Percentiles rank a stretch among this genome's conserved stretches.
phyloP scores from a whole-genome alignment of 2,113 vertebrate species.

The Coptodon bakossiorum region DNA sequence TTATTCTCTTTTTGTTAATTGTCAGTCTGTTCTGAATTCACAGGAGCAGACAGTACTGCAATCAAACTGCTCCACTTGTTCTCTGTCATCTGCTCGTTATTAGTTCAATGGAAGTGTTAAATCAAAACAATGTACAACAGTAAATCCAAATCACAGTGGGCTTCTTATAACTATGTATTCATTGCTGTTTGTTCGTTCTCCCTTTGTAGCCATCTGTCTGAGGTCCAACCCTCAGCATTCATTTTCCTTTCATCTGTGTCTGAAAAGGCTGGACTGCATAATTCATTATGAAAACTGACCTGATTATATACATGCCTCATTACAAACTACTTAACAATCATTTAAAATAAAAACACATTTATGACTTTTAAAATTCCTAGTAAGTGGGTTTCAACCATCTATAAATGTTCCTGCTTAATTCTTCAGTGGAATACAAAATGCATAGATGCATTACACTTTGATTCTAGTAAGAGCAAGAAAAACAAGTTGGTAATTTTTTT shows the following conservation, averaged over 20 bases:
- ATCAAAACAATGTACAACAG: not conserved
- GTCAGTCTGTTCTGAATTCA: not conserved
- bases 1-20: not conserved
- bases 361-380: not conserved
- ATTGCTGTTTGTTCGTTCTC: constrained; percentile 1
- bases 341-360: not conserved
- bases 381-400: not conserved
- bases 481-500: not conserved
- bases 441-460: not conserved
- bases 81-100: not conserved
- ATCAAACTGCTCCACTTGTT: not conserved
- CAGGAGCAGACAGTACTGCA: not conserved
- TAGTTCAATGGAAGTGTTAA: not conserved
- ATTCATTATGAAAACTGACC: constrained; percentile 38
- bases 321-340: not conserved
- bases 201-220: constrained; percentile 29
- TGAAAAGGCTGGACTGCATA: constrained; percentile 10
- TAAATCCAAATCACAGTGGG: not conserved
- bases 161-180: not conserved
- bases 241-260: constrained; percentile 19
- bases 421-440: not conserved
- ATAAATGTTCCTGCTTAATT: not conserved
- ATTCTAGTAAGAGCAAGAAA: not conserved
- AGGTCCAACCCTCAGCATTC: not conserved
- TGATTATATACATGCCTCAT: not conserved